Evolutionary conservation across 2,113 vertebrate genomes (phyloP).

Genomic region (Tetrax tetrax): DNA sequence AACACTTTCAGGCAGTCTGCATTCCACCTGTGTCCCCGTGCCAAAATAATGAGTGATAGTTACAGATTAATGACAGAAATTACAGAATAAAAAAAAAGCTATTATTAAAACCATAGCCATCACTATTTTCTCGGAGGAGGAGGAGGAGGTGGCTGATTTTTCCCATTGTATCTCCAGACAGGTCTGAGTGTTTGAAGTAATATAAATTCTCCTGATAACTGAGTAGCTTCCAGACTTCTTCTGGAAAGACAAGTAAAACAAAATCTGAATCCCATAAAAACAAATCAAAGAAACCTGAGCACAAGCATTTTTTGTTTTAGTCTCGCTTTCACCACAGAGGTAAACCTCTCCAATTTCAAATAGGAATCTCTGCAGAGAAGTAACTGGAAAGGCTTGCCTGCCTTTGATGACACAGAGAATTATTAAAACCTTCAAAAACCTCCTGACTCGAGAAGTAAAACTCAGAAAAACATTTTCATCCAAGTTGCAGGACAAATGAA

Average conservation of each 20-base stretch:
- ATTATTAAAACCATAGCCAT: not conserved
- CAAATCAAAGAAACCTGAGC: not conserved
- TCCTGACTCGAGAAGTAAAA: not conserved
- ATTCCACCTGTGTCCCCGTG: not conserved
- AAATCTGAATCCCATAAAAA: not conserved
- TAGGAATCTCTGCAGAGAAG: not conserved
- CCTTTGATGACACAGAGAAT: not conserved
- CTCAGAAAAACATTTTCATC: not conserved
- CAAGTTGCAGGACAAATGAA: not conserved
- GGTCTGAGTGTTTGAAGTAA: not conserved
- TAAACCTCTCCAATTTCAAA: not conserved
- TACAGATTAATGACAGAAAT: not conserved
- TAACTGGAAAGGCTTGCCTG: not conserved
- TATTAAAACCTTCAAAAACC: not conserved
- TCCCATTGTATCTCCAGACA: not conserved
- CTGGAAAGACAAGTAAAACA: not conserved
- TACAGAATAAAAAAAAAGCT: not conserved
- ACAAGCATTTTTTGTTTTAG: not conserved
- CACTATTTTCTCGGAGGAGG: not conserved
- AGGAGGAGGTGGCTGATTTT: not conserved
- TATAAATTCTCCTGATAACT: conserved; percentile 10
- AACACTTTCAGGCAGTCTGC: not conserved
- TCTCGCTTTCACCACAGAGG: not conserved
- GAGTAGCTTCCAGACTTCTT: not conserved
- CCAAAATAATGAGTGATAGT: not conserved